phyloP scores from a whole-genome alignment of 2,113 vertebrate species.

The Mesitornis unicolor region DNA sequence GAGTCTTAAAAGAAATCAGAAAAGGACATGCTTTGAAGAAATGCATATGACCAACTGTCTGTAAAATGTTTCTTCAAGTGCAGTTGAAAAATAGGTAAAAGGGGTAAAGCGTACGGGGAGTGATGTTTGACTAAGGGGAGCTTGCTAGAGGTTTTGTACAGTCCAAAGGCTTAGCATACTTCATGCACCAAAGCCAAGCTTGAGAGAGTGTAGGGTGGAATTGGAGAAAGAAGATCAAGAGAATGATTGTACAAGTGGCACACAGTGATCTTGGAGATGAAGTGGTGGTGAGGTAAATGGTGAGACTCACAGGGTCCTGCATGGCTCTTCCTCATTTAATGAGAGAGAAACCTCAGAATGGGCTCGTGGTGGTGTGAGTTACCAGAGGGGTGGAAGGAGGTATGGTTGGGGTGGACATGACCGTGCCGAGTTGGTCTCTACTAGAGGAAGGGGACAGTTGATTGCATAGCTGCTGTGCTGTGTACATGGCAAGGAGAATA shows the following conservation, averaged over 20 bases:
- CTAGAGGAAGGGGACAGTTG: neutral
- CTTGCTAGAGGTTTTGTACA: neutral
- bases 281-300: neutral
- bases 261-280: neutral
- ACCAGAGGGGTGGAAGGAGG: accelerated
- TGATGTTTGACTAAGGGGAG: neutral
- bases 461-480: neutral
- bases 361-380: neutral
- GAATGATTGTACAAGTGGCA: neutral
- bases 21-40: neutral
- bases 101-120: neutral
- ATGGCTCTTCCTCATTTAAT: neutral
- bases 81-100: neutral
- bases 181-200: neutral
- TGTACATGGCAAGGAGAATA: neutral
- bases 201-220: neutral
- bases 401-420: no score
- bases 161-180: neutral
- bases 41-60: neutral
- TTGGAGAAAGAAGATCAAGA: neutral
- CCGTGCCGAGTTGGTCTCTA: neutral
- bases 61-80: neutral
- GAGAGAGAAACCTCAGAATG: neutral
- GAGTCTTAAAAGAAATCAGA: neutral
- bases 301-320: accelerated